These are phyloP conservation scores for Hydriomena furcata DNA, from an alignment of 2,888 invertebrate species.

Conservation along the genomic window DNA sequence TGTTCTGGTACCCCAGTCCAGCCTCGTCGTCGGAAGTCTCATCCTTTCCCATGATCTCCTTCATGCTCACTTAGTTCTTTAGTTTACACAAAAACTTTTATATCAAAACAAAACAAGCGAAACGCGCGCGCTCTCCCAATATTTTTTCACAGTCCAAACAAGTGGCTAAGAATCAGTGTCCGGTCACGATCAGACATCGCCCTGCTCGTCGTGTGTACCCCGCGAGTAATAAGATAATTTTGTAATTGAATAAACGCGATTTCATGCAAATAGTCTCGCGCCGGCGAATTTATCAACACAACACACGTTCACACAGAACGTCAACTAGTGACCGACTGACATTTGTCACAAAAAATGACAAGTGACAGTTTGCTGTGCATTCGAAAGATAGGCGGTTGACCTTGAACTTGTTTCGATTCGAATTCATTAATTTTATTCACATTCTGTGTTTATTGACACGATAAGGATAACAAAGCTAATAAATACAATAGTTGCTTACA, in stretches of 20 bases:
- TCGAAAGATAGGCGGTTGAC: constrained; percentile 2
- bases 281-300: constrained; percentile 50
- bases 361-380: constrained; percentile 48
- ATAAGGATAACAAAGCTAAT: too few species aligned
- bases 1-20: constrained; percentile 88
- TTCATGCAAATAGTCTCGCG: constrained; percentile 69
- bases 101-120: constrained; percentile 58
- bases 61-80: constrained; percentile 57
- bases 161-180: constrained; percentile 52
- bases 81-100: constrained; percentile 55
- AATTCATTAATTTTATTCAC: too few species aligned
- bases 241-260: constrained; percentile 77
- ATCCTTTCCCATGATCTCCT: constrained; percentile 62
- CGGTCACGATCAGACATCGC: constrained; percentile 56
- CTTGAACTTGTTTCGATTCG: constrained; percentile 58
- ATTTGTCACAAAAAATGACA: constrained; percentile 43
- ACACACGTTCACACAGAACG: constrained; percentile 69
- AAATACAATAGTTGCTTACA: too few species aligned
- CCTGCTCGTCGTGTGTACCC: constrained; percentile 52
- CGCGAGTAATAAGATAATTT: constrained; percentile 63
- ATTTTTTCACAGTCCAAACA: constrained; percentile 50
- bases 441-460: too few species aligned
- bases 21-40: constrained; percentile 84
- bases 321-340: constrained; percentile 71
- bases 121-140: constrained; percentile 38